These are phyloP conservation scores for Drosophila sordidula DNA, from an alignment of 2,888 invertebrate genomes.

Conservation along the genomic window DNA sequence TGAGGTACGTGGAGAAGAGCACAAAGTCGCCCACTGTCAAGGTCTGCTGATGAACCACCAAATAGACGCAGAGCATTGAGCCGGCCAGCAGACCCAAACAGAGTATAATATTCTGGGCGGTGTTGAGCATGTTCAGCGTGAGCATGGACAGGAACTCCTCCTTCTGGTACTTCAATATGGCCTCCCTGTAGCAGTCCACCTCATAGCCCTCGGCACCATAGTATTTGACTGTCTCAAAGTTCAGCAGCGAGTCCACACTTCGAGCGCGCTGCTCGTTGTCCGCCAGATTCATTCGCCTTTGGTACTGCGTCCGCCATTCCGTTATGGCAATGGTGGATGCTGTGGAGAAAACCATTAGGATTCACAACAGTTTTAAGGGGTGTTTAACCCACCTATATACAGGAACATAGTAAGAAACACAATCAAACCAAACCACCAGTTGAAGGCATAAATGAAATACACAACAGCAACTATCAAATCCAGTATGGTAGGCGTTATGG, in stretches of 20 bases:
- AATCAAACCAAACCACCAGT: slow-evolving; percentile 97
- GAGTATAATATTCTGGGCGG: slow-evolving; percentile 95
- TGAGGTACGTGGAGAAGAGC: slow-evolving; percentile 96
- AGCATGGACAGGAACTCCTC: slow-evolving; percentile 96
- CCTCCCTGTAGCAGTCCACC: slow-evolving; percentile 92
- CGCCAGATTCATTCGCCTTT: slow-evolving; percentile 96
- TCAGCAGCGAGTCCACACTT: slow-evolving; percentile 97
- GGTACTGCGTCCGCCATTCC: slow-evolving; percentile 98
- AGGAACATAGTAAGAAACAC: slow-evolving; percentile 96
- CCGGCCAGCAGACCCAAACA: slow-evolving; percentile 94
- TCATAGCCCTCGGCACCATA: slow-evolving; percentile 98
- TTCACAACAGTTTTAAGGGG: not conserved
- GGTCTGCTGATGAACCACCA: slow-evolving; percentile 89
- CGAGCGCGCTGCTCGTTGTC: slow-evolving; percentile 96
- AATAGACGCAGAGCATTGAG: slow-evolving; percentile 94
- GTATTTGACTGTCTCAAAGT: slow-evolving; percentile 99
- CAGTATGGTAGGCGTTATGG: slow-evolving; percentile 95
- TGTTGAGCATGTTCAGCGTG: slow-evolving; percentile 95
- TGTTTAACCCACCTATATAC: slow-evolving; percentile 92
- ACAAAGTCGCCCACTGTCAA: slow-evolving; percentile 98
- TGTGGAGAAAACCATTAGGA: slow-evolving; percentile 51
- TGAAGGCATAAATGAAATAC: slow-evolving; percentile 95
- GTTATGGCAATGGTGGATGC: slow-evolving; percentile 93
- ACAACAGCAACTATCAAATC: slow-evolving; percentile 96
- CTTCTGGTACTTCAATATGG: slow-evolving; percentile 94